Conservation (phyloP, 2,113 vertebrate species). For the Leiothrix lutea region DNA sequence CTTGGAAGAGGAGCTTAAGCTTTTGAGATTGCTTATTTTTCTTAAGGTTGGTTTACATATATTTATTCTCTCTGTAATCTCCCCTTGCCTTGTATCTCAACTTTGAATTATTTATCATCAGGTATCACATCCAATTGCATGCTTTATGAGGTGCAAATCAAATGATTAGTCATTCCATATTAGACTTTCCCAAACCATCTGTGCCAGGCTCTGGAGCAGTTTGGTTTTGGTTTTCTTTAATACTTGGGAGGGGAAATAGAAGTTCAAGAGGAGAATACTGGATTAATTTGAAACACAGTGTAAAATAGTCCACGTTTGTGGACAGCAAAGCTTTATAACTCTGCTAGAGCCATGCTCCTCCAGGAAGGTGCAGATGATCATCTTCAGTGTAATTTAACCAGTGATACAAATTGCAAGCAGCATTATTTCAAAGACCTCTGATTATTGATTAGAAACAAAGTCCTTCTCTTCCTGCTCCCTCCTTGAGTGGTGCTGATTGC, state of each 20-base stretch:
- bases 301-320: background rate
- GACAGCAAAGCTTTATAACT: background rate
- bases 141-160: slow-evolving; percentile 45
- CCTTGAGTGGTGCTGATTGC: slow-evolving; percentile 57
- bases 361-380: background rate
- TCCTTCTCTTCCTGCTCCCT: slow-evolving; percentile 53
- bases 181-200: slow-evolving; percentile 2
- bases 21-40: background rate
- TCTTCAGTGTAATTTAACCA: background rate
- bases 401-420: slow-evolving; percentile 36
- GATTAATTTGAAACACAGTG: background rate
- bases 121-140: slow-evolving; percentile 55
- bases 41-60: background rate
- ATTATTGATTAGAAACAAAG: slow-evolving; percentile 64
- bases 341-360: background rate
- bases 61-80: background rate
- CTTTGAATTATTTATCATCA: slow-evolving; percentile 47
- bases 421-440: slow-evolving; percentile 56
- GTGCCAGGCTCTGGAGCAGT: background rate
- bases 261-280: background rate
- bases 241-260: background rate
- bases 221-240: background rate
- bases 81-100: background rate
- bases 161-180: slow-evolving; percentile 2
- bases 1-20: background rate